Conservation (phyloP, 2,888 invertebrate species). For the Pilophorus perplexus region DNA sequence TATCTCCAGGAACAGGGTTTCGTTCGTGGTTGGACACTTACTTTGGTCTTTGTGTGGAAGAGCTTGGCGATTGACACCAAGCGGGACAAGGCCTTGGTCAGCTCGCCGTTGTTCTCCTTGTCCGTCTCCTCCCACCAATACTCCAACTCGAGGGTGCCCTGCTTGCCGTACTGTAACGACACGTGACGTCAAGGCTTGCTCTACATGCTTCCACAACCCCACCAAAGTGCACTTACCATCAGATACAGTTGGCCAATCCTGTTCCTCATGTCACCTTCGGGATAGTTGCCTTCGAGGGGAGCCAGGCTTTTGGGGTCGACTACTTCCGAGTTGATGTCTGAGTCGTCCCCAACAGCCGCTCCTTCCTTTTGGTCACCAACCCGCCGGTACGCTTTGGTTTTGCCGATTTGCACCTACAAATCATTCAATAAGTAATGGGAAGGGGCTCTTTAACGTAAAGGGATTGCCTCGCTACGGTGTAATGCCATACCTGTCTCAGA, state of each 20-base stretch:
- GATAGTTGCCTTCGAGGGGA: not conserved
- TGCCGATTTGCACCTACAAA: slow-evolving; percentile 43
- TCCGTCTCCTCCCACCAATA: slow-evolving; percentile 67
- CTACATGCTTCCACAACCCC: not conserved
- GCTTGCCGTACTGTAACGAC: slow-evolving; percentile 56
- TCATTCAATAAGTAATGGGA: not conserved
- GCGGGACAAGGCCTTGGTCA: slow-evolving; percentile 52
- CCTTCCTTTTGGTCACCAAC: slow-evolving; percentile 38
- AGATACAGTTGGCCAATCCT: slow-evolving; percentile 35
- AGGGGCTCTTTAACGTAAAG: not conserved
- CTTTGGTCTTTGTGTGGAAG: slow-evolving; percentile 54
- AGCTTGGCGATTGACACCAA: slow-evolving; percentile 55
- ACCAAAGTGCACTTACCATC: slow-evolving; percentile 13
- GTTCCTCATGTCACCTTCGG: slow-evolving; percentile 19
- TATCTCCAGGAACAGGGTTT: too few relatives aligned
- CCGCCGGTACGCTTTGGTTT: slow-evolving; percentile 41
- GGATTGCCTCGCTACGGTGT: too few relatives aligned
- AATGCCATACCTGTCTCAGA: slow-evolving; percentile 39
- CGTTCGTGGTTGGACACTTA: too few relatives aligned
- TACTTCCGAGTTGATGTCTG: slow-evolving; percentile 32
- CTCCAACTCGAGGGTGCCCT: slow-evolving; percentile 71
- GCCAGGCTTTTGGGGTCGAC: slow-evolving; percentile 37
- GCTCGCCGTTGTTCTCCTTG: slow-evolving; percentile 43
- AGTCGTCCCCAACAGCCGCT: slow-evolving; percentile 15
- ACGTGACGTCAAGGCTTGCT: not conserved